A percentile compares a stretch with the other conserved stretches of the same genome.
These are phyloP conservation scores for Anoplophora glabripennis DNA, from an alignment of 1,140 invertebrate species.

Conservation along the genomic window DNA sequence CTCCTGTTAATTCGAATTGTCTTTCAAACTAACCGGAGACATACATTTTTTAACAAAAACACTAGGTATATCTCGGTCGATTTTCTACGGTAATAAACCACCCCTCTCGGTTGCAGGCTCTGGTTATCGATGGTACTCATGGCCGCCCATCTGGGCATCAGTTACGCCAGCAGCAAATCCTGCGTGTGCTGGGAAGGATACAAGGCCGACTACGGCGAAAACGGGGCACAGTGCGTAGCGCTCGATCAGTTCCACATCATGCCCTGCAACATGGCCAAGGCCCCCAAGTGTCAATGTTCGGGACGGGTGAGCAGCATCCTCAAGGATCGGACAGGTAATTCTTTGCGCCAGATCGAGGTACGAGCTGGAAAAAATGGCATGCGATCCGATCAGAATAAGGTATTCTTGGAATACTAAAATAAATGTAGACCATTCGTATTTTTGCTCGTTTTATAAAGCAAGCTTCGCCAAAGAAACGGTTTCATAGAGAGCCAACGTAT, in stretches of 20 bases:
- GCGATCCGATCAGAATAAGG: no score
- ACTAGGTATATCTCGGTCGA: no score
- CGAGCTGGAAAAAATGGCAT: no score
- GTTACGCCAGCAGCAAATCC: not conserved
- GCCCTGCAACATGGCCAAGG: conserved; percentile 40
- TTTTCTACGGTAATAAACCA: not conserved
- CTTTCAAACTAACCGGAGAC: no score
- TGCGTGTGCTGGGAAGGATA: conserved; percentile 43
- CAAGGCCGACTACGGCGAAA: conserved; percentile 24
- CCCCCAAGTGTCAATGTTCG: conserved; percentile 39
- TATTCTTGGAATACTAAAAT: no score
- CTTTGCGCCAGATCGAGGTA: no score
- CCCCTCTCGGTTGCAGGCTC: not conserved
- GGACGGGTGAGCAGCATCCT: conserved; percentile 39
- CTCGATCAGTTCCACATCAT: conserved; percentile 35
- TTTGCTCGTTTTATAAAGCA: no score
- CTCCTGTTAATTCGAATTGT: no score
- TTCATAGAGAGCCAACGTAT: no score
- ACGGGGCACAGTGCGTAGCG: conserved; percentile 35
- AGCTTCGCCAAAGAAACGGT: no score
- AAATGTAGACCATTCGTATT: no score
- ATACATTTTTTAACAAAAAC: no score
- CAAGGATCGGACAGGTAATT: conserved; percentile 35
- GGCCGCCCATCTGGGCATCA: not conserved
- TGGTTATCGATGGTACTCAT: not conserved